Evolutionary conservation across 2,888 invertebrate species (phyloP).

Genomic region (Phanerotoma sp.): DNA sequence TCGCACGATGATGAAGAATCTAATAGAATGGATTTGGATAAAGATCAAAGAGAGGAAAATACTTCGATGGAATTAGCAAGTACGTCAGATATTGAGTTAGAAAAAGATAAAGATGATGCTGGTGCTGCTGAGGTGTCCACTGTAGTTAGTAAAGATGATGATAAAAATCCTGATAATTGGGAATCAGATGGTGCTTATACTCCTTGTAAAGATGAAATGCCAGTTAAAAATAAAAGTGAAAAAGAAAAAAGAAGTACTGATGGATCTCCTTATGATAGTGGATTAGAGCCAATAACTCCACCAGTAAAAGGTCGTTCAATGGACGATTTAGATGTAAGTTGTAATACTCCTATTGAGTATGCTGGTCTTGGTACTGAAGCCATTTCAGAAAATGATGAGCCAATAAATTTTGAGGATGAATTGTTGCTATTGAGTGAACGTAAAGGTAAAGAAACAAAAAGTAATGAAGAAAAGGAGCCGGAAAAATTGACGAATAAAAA

Average conservation of each 20-base stretch:
- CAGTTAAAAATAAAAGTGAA: slow-evolving; percentile 40
- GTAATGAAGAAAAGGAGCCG: slow-evolving; percentile 47
- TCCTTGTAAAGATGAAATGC: slow-evolving; percentile 53
- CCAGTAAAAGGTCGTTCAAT: slow-evolving; percentile 47
- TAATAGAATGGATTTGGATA: slow-evolving; percentile 57
- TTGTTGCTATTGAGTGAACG: slow-evolving; percentile 49
- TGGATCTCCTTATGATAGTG: slow-evolving; percentile 43
- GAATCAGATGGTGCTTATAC: slow-evolving; percentile 54
- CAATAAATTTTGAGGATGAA: slow-evolving; percentile 56
- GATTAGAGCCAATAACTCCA: slow-evolving; percentile 54
- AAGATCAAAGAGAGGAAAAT: slow-evolving; percentile 45
- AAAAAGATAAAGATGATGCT: slow-evolving; percentile 17
- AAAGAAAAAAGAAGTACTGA: slow-evolving; percentile 7
- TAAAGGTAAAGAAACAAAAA: slow-evolving; percentile 56
- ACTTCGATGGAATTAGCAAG: slow-evolving; percentile 44
- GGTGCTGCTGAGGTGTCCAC: slow-evolving; percentile 27
- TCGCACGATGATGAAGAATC: slow-evolving; percentile 50
- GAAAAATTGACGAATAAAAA: slow-evolving; percentile 39
- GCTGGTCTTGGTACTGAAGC: slow-evolving; percentile 58
- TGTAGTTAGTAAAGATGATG: slow-evolving; percentile 15
- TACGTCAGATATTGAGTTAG: slow-evolving; percentile 45
- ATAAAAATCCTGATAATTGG: slow-evolving; percentile 39
- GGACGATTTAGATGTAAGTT: slow-evolving; percentile 54
- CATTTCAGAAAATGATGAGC: slow-evolving; percentile 57
- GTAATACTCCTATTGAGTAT: slow-evolving; percentile 55